Evolutionary conservation across 2,113 vertebrate species (phyloP), one percentile per base, ranked within the genome.

Genomic region (Grammomys surdaster): DNA sequence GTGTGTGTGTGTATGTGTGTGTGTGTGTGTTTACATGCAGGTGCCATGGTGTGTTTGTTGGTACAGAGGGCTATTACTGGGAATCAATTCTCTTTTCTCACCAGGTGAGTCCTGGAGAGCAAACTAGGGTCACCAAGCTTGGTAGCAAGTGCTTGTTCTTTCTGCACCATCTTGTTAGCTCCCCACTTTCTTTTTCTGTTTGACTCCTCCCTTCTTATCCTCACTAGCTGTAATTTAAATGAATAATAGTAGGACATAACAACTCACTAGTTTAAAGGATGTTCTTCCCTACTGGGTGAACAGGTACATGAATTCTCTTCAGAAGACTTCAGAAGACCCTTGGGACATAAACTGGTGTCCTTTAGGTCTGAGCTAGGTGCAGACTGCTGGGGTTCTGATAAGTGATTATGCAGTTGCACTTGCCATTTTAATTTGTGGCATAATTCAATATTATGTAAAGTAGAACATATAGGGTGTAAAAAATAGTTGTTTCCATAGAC

Each of bases 401-500:
- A 73, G 58, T 43, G n/a, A 86, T 86, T 48, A 77, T 78, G 58
- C 51, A 63, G 80, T 76, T 65, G 7, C 7, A 89, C 19, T 94
- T 97, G 67, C 31, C 80, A 60, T 63, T 95, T 93, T 85, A 70
- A 88, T 90, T 85, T 60, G 51, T 58, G 73, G 91, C 60, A 77
- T 78, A 72, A 88, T 81, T n/a, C 70, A 96, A 63, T 69, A 54
- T 69, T 90, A 85, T 92, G 4, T 76, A 88, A 94, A 89, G 54
- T 48, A 48, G 89, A 33, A 93, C 78, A 88, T 72, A 58, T 20
- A 16, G 72, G 51, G 33, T 95, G 26, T 46, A 93, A 77, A 65
- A 67, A 82, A 70, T 24, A 94, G 48, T 88, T 88, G 28, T 92
- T 95, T 95, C 73, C 80, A 33, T 94, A 48, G 90, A 95, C 93